phyloP scores from a whole-genome alignment of 1,140 invertebrate species.

The Danaus melanippus region DNA sequence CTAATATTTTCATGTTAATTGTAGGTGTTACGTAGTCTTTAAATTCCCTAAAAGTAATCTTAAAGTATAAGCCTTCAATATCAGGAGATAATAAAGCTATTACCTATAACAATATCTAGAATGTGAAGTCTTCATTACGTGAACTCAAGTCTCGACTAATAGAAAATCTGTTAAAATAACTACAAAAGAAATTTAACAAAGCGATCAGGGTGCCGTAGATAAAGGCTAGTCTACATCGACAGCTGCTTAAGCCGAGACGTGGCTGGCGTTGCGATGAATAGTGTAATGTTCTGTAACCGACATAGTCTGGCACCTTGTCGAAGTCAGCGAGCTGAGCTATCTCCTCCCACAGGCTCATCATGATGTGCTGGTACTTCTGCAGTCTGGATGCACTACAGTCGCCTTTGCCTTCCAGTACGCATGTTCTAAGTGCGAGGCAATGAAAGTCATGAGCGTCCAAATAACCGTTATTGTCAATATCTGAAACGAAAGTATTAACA shows the following conservation, averaged over 20 bases:
- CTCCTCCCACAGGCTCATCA: constrained; percentile 88
- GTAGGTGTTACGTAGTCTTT: constrained; percentile 7
- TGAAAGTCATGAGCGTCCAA: constrained; percentile 86
- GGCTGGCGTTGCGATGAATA: constrained; percentile 7
- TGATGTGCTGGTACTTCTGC: constrained; percentile 85
- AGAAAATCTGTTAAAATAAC: too few relatives aligned
- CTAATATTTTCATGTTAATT: constrained; percentile 4
- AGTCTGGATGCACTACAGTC: constrained; percentile 79
- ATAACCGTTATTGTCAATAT: constrained; percentile 88
- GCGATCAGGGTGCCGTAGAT: too few relatives aligned
- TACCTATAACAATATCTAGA: too few relatives aligned
- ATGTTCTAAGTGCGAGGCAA: constrained; percentile 84
- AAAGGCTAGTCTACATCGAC: too few relatives aligned
- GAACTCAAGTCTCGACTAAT: too few relatives aligned
- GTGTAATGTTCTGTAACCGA: constrained; percentile 46
- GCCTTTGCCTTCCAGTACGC: constrained; percentile 85
- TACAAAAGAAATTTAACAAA: too few relatives aligned
- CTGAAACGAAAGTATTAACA: constrained; percentile 59
- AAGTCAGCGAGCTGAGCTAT: constrained; percentile 87
- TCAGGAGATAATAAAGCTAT: too few relatives aligned
- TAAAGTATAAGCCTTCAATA: too few relatives aligned
- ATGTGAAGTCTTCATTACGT: too few relatives aligned
- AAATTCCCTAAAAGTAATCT: neutral
- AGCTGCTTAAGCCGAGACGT: constrained; percentile 12
- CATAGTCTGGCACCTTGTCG: constrained; percentile 80